Evolutionary conservation across 2,888 invertebrate species (phyloP).

Genomic region (Opisthograptis luteolata): DNA sequence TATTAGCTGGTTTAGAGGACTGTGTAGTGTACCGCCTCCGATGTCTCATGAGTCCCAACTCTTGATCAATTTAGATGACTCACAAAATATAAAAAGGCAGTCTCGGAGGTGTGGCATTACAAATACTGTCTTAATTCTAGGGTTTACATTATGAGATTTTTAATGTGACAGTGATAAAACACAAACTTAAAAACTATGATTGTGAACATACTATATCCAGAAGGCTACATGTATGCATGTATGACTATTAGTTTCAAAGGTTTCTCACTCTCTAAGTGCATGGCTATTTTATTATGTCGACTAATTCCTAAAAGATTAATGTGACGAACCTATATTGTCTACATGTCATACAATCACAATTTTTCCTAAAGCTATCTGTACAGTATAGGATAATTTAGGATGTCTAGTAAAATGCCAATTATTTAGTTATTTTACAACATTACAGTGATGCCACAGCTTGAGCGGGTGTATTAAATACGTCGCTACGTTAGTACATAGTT

Average conservation of each 20-base stretch:
- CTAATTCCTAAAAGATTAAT: conserved; percentile 79
- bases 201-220: conserved; percentile 74
- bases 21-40: conserved; percentile 62
- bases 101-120: conserved; percentile 82
- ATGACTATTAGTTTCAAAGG: conserved; percentile 63
- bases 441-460: conserved; percentile 40
- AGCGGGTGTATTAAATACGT: conserved; percentile 78
- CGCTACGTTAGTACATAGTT: conserved; percentile 55
- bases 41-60: conserved; percentile 62
- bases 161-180: conserved; percentile 81
- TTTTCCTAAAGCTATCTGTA: conserved; percentile 85
- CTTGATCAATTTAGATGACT: conserved; percentile 74
- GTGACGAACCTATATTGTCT: conserved; percentile 85
- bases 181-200: conserved; percentile 81
- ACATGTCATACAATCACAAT: conserved; percentile 85
- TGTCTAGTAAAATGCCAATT: conserved; percentile 69
- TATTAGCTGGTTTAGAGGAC: conserved; percentile 72
- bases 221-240: conserved; percentile 77
- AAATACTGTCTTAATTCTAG: conserved; percentile 81
- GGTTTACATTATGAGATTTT: conserved; percentile 82
- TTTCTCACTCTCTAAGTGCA: conserved; percentile 75
- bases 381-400: conserved; percentile 72
- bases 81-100: conserved; percentile 83
- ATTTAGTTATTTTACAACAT: conserved; percentile 25
- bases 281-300: conserved; percentile 68